Base-by-base conservation (phyloP, 2,797 vertebrate species). In the Oryzias dopingdopingensis region DNA sequence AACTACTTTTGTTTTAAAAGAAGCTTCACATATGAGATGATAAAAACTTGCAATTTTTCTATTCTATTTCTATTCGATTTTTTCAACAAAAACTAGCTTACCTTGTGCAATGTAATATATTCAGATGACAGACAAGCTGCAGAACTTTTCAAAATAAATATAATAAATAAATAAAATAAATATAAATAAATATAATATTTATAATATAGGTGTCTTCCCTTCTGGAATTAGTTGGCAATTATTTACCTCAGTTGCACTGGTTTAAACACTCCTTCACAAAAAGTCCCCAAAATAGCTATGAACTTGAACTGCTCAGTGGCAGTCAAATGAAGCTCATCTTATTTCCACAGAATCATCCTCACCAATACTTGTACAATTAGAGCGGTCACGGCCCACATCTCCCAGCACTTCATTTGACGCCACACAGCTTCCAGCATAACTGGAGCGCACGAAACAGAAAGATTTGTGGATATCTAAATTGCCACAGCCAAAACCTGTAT, bases 391-490 rank as follows among this genome's bases (percentile, higher is more conserved):
- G 79, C 82, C 82, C 74, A 73, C 77, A 74, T 84, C 83, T 68
- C 41, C 86, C 86, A 89, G 86, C 86, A 89, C 88, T 93, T 93
- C 91, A 93, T 83, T 85, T 78, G 82, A 75, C 56, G 73, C 76
- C 72, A 67, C 49, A 59, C 71, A 41, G 84, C 68, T 70, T 80
- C 86, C 76, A 74, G 79, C 86, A 82, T 80, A 78, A 71, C 73
- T 2, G 44, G 42, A 73, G 66, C 68, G 84, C 66, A 49, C 72
- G 78, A 79, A 89, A 88, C 91, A 90, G 88, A 90, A 92, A 94
- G 95, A 96, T 96, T 95, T 95, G 94, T 94, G 89, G 93, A 93
- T 93, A 92, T 93, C 92, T 93, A 96, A 95, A 95, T 95, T 94
- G 94, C 92, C 91, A 92, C 94, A 86, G 86, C 86, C 94, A 93